Evolutionary conservation across 2,797 vertebrate genomes (phyloP).

Genomic region (Monodelphis domestica): DNA sequence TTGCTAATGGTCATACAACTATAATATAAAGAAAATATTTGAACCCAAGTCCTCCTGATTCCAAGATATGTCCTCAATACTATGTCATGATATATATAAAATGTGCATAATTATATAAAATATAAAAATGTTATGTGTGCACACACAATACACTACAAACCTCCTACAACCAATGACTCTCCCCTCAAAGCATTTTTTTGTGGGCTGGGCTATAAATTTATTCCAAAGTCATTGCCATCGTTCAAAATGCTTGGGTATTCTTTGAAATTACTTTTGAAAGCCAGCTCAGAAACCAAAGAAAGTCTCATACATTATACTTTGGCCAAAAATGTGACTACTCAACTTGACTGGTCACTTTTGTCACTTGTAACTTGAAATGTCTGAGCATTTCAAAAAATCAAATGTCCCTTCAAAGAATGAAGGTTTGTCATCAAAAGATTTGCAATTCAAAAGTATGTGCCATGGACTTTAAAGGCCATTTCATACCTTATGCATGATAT

Average conservation of each 20-base stretch:
- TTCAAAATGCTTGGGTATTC: not conserved
- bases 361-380: not conserved
- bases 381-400: not conserved
- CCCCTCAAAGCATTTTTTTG: not conserved
- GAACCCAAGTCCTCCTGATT: not conserved
- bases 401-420: not conserved
- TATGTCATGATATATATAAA: not conserved
- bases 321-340: not conserved
- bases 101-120: not conserved
- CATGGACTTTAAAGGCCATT: not conserved
- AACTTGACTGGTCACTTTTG: not conserved
- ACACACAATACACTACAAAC: not conserved
- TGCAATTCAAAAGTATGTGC: not conserved
- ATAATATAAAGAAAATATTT: not conserved
- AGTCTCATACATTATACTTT: not conserved
- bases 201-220: not conserved
- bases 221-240: not conserved
- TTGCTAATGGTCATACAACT: not conserved
- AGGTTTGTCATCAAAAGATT: not conserved
- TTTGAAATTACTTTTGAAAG: not conserved
- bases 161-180: not conserved
- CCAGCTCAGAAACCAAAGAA: not conserved
- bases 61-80: not conserved
- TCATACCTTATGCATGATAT: not conserved
- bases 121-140: not conserved